Evolutionary conservation across 2,113 vertebrate genomes (phyloP).

Genomic region (Hymenochirus boettgeri): DNA sequence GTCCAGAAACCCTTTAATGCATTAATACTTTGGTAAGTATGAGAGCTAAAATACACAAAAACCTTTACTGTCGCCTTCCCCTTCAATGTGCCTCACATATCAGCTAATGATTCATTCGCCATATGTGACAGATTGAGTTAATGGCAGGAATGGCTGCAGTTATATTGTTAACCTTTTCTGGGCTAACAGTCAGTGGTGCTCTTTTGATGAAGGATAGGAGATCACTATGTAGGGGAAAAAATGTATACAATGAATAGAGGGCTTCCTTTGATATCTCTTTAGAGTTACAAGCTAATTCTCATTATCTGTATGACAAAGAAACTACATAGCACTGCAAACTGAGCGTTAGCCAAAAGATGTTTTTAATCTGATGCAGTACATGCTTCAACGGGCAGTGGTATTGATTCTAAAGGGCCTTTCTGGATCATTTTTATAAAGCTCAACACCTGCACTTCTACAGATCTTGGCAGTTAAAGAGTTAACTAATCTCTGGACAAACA

Average conservation of each 20-base stretch:
- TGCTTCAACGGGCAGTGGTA: no score
- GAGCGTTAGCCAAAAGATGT: no score
- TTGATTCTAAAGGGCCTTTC: no score
- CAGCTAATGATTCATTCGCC: conserved; percentile 26
- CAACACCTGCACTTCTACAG: neutral
- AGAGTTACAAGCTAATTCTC: neutral
- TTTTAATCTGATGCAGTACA: no score
- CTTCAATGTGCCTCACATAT: conserved; percentile 5
- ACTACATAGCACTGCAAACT: neutral
- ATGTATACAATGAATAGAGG: neutral
- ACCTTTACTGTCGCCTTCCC: neutral
- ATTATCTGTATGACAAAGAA: neutral
- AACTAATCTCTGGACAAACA: neutral
- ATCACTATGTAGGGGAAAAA: neutral
- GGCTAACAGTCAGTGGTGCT: neutral
- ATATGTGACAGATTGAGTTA: conserved; percentile 3
- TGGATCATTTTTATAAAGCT: no score
- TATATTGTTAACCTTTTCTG: conserved; percentile 15
- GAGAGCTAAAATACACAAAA: neutral
- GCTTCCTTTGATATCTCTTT: neutral
- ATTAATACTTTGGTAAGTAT: neutral
- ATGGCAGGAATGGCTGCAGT: neutral
- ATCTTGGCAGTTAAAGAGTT: neutral
- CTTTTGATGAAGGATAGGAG: neutral
- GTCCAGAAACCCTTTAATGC: no score